phyloP scores from a whole-genome alignment of 2,797 vertebrate genomes.

The Sebastolobus altivelis region DNA sequence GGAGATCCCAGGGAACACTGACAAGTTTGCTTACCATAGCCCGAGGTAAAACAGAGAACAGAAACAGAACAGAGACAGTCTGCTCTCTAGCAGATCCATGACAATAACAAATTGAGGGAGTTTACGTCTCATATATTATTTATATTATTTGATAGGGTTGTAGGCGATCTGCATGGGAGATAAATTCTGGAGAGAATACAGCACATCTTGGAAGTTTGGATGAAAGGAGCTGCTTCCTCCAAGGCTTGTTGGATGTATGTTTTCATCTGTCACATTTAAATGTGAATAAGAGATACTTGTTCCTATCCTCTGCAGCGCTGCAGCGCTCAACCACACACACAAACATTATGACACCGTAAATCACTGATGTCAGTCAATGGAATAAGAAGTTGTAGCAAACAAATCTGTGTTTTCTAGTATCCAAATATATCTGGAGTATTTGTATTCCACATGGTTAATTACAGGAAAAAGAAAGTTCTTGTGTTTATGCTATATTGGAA shows the following conservation, averaged over 20 bases:
- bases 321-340: neutral
- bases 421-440: neutral
- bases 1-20: conserved; percentile 62
- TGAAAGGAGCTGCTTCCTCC: conserved; percentile 57
- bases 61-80: conserved; percentile 62
- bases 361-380: conserved; percentile 31
- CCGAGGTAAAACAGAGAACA: conserved; percentile 70
- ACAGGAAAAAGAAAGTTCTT: neutral
- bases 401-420: conserved; percentile 6
- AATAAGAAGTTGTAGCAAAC: neutral
- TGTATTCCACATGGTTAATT: conserved; percentile 6
- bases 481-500: neutral
- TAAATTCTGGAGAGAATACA: conserved; percentile 66
- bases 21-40: conserved; percentile 74
- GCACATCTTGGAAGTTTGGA: conserved; percentile 62
- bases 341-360: conserved; percentile 18
- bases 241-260: conserved; percentile 48
- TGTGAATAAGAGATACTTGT: conserved; percentile 31
- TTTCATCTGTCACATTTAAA: conserved; percentile 66
- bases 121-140: conserved; percentile 83
- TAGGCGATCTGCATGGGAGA: conserved; percentile 57
- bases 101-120: conserved; percentile 78
- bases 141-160: conserved; percentile 78
- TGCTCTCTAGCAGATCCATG: conserved; percentile 72
- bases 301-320: conserved; percentile 8